Percentiles rank a stretch among this genome's conserved stretches.
Conservation (phyloP, 2,888 invertebrate species). For the Aphidius colemani region DNA sequence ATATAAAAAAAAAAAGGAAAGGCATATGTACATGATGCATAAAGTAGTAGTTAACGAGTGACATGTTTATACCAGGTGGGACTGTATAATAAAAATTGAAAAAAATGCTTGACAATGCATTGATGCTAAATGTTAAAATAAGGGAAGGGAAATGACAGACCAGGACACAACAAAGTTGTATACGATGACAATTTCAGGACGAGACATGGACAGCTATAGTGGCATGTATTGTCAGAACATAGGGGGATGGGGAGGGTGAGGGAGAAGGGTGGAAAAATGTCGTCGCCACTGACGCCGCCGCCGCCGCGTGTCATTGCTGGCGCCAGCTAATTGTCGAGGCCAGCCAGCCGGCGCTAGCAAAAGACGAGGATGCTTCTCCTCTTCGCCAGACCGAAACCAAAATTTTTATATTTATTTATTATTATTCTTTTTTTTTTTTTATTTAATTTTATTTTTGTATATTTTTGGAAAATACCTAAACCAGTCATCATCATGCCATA, state of each 20-base stretch:
- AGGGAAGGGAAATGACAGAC: too few species aligned
- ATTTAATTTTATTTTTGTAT: slow-evolving; percentile 6
- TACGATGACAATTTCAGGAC: not conserved
- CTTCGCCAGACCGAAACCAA: slow-evolving; percentile 27
- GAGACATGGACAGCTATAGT: not conserved
- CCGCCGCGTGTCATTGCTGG: slow-evolving; percentile 57
- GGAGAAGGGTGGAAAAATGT: slow-evolving; percentile 34
- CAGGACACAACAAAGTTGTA: too few species aligned
- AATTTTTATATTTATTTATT: slow-evolving; percentile 11
- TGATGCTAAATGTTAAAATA: slow-evolving; percentile 23
- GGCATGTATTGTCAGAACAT: too few species aligned
- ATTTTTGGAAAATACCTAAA: slow-evolving; percentile 2
- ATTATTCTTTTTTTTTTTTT: slow-evolving; percentile 13
- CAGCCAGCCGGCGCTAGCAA: slow-evolving; percentile 46
- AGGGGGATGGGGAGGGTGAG: slow-evolving; percentile 28
- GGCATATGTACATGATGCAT: not conserved
- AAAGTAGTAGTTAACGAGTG: not conserved
- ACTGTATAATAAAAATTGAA: slow-evolving; percentile 9
- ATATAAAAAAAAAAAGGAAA: slow-evolving; percentile 1
- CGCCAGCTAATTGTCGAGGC: slow-evolving; percentile 59
- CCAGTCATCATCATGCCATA: slow-evolving; percentile 2
- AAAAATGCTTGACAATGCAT: slow-evolving; percentile 21
- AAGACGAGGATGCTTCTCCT: slow-evolving; percentile 29
- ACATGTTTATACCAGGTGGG: slow-evolving; percentile 19
- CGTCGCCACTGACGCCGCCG: slow-evolving; percentile 39